Conservation (phyloP, 2,113 vertebrate genomes). For the Eubucco bourcierii region DNA sequence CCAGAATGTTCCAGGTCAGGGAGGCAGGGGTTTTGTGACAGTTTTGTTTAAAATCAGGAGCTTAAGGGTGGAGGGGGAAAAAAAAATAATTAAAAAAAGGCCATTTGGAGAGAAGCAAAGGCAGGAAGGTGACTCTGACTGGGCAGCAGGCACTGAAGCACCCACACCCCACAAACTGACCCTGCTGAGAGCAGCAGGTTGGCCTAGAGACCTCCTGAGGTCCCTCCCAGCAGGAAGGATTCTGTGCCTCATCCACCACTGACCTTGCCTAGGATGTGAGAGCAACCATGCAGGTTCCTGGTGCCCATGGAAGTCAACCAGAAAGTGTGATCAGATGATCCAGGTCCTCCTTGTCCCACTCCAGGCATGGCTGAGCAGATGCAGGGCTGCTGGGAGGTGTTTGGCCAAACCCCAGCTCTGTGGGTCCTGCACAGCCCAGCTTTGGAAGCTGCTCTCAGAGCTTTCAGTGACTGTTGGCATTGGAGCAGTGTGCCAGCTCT, state of each 20-base stretch:
- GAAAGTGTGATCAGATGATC: neutral
- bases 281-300: neutral
- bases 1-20: neutral
- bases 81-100: too few species aligned
- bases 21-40: fast-evolving
- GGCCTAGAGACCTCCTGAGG: too few species aligned
- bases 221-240: too few species aligned
- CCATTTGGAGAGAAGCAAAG: neutral
- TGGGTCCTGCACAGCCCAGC: fast-evolving
- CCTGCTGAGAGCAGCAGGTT: too few species aligned
- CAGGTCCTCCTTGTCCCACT: neutral
- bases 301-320: neutral
- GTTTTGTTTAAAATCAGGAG: neutral
- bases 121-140: neutral
- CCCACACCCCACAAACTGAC: neutral
- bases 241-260: too few species aligned
- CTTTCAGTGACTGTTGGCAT: fast-evolving
- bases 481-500: neutral
- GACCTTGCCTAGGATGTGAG: too few species aligned
- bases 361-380: neutral
- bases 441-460: neutral
- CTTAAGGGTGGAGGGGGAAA: neutral
- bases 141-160: neutral
- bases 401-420: fast-evolving
- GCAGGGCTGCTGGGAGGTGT: neutral